Conservation (phyloP, 1,140 invertebrate species). For the Brachionus manjavacas region DNA sequence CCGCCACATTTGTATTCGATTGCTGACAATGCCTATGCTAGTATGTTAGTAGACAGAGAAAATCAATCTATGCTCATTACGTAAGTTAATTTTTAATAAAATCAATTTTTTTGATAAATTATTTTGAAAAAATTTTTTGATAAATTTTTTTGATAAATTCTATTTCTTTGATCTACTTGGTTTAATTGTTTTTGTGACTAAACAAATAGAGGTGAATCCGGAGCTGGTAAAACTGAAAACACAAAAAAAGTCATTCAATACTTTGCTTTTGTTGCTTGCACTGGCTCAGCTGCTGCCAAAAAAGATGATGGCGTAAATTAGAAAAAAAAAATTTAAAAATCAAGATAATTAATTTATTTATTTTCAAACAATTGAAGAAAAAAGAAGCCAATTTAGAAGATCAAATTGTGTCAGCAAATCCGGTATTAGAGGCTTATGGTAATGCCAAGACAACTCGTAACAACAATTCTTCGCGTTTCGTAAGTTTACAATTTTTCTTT, state of each 20-base stretch:
- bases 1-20: slow-evolving; percentile 99
- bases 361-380: background rate
- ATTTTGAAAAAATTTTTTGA: too few species aligned
- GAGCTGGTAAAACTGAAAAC: slow-evolving; percentile 67
- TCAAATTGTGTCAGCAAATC: slow-evolving; percentile 63
- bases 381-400: slow-evolving; percentile 60
- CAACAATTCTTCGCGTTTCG: slow-evolving; percentile 65
- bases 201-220: slow-evolving; percentile 61
- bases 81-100: slow-evolving; percentile 57
- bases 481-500: slow-evolving; percentile 47
- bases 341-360: too few species aligned
- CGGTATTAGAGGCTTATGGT: slow-evolving; percentile 62
- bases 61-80: slow-evolving; percentile 57
- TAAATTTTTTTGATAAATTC: too few species aligned
- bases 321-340: background rate
- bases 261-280: slow-evolving; percentile 62
- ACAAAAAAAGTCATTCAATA: slow-evolving; percentile 68
- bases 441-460: slow-evolving; percentile 65
- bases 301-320: slow-evolving; percentile 46
- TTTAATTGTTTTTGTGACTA: too few species aligned
- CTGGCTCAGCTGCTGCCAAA: slow-evolving; percentile 56
- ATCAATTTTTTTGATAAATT: too few species aligned
- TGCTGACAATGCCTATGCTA: slow-evolving; percentile 97
- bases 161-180: too few species aligned
- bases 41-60: slow-evolving; percentile 72